Evolutionary conservation across 2,888 invertebrate genomes (phyloP).

Genomic region (Ectemnius cavifrons): DNA sequence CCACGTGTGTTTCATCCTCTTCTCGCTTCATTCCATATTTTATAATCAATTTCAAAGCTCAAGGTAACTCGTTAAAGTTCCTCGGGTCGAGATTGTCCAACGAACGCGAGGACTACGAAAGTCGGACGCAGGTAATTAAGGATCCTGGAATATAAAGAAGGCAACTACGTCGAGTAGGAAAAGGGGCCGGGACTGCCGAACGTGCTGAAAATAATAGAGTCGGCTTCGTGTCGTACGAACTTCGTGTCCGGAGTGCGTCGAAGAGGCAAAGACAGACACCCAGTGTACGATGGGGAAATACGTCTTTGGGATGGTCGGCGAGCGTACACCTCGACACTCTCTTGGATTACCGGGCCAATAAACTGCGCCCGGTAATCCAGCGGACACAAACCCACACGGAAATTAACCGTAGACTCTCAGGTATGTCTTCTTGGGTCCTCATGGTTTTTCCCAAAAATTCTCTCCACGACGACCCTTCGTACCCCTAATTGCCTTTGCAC

Average conservation of each 20-base stretch:
- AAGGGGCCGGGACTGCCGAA: slow-evolving; percentile 14
- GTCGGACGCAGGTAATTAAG: slow-evolving; percentile 1
- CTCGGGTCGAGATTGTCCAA: neutral
- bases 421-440: neutral
- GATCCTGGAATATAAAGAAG: slow-evolving; percentile 1
- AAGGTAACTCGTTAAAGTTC: neutral
- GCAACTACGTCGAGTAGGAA: neutral
- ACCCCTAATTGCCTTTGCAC: neutral
- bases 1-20: slow-evolving; percentile 35
- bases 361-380: slow-evolving; percentile 47
- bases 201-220: slow-evolving; percentile 47
- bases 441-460: slow-evolving; percentile 34
- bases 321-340: slow-evolving; percentile 8
- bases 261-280: neutral
- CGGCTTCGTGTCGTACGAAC: slow-evolving; percentile 25
- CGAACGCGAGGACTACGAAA: slow-evolving; percentile 12
- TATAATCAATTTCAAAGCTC: neutral
- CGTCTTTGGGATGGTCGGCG: slow-evolving; percentile 13
- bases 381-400: slow-evolving; percentile 19
- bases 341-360: slow-evolving; percentile 63
- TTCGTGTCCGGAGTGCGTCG: too few species aligned
- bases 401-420: slow-evolving; percentile 14
- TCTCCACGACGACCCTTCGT: neutral
- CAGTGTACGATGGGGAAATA: slow-evolving; percentile 39
- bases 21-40: neutral